phyloP scores from a whole-genome alignment of 2,888 invertebrate genomes.

The Anarsia innoxiella region DNA sequence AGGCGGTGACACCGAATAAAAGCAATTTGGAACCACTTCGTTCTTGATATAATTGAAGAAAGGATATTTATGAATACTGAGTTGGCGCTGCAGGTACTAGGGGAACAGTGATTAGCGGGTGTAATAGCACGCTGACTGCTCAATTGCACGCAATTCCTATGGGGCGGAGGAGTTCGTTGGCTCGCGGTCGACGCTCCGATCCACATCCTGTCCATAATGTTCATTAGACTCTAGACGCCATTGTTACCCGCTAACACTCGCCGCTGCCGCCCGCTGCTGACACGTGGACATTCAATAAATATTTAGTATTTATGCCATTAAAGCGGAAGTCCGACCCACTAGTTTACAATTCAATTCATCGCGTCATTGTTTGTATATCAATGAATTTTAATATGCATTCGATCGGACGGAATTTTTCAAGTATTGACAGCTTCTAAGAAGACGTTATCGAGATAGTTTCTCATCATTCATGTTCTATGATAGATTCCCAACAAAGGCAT shows the following conservation, averaged over 20 bases:
- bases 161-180: constrained; percentile 15
- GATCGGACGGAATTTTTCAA: neutral
- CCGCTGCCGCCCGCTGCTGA: no score
- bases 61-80: no score
- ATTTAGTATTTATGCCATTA: constrained; percentile 30
- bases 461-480: no score
- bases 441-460: no score
- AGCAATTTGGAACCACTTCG: neutral
- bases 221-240: constrained; percentile 29
- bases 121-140: constrained; percentile 13
- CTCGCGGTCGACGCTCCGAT: constrained; percentile 52
- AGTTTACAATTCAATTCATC: no score
- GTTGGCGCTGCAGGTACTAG: no score
- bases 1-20: neutral
- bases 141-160: constrained; percentile 25
- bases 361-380: constrained; percentile 27
- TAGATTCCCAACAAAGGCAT: neutral
- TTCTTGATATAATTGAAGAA: no score
- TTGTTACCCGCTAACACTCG: no score
- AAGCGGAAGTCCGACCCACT: constrained; percentile 28
- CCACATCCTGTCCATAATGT: constrained; percentile 47
- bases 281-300: constrained; percentile 32
- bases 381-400: constrained; percentile 16
- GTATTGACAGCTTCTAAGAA: no score
- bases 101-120: constrained; percentile 3